Percentiles rank a stretch among this genome's conserved stretches.
Evolutionary conservation across 2,113 vertebrate species (phyloP).

Genomic region (Xyrauchen texanus): DNA sequence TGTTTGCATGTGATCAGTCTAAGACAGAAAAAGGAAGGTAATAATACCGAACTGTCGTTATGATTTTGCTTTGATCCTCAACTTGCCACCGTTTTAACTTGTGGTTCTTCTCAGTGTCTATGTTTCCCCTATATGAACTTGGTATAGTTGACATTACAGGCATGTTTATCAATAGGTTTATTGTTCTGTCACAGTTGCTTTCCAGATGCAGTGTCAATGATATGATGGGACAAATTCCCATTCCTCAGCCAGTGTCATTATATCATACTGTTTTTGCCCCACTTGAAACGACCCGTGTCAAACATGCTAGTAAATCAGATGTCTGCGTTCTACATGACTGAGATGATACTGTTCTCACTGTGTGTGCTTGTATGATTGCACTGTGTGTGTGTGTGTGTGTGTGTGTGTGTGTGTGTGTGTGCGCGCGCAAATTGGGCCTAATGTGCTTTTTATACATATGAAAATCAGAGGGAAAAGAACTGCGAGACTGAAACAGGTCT

Average conservation of each 20-base stretch:
- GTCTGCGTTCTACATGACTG: not conserved
- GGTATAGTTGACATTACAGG: not conserved
- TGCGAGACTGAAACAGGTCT: not conserved
- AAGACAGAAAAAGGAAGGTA: constrained; percentile 4
- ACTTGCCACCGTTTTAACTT: not conserved
- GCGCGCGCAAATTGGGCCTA: not conserved
- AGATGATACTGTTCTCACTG: too few species aligned
- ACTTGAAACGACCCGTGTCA: too few species aligned
- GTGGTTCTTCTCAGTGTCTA: not conserved
- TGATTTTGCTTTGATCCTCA: not conserved
- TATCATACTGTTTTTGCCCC: too few species aligned
- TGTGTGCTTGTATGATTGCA: too few species aligned
- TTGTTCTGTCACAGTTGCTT: not conserved
- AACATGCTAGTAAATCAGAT: not conserved
- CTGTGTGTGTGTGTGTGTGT: too few species aligned
- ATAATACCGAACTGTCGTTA: constrained; percentile 1
- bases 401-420: not conserved
- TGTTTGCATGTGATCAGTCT: not conserved
- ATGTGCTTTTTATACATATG: not conserved
- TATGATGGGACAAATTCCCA: not conserved
- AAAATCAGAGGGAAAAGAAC: not conserved
- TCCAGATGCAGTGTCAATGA: not conserved
- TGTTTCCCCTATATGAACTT: not conserved
- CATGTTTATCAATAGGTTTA: constrained; percentile 8
- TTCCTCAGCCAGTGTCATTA: too few species aligned